A percentile compares a stretch with the other conserved stretches of the same genome.
These are phyloP conservation scores for Corythaeola cristata DNA, from an alignment of 2,113 vertebrate genomes.

Conservation along the genomic window DNA sequence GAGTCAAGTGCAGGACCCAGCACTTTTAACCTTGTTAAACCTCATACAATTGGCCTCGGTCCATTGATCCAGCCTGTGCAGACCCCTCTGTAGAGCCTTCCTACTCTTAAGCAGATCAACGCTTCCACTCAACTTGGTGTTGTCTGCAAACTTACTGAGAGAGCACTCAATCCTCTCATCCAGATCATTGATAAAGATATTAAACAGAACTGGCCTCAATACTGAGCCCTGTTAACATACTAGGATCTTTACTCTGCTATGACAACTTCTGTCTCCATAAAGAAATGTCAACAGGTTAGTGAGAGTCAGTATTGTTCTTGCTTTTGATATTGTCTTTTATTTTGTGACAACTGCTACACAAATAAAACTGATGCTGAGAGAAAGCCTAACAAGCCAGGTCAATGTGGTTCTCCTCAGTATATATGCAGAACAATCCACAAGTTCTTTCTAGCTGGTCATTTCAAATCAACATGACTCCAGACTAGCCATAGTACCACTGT, in stretches of 20 bases:
- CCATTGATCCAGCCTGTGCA: too few relatives aligned
- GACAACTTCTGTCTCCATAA: not conserved
- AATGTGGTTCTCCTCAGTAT: not conserved
- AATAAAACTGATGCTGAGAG: not conserved
- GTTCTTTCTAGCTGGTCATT: not conserved
- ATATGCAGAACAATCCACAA: not conserved
- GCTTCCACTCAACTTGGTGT: too few relatives aligned
- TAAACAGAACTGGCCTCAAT: too few relatives aligned
- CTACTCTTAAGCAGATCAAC: too few relatives aligned
- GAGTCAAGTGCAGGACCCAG: too few relatives aligned
- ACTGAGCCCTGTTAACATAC: not conserved
- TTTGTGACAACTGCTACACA: not conserved
- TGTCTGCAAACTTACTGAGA: too few relatives aligned
- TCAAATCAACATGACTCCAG: not conserved
- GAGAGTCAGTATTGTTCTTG: not conserved
- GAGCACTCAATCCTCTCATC: too few relatives aligned
- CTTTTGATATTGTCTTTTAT: not conserved
- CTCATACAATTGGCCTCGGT: too few relatives aligned
- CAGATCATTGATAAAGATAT: too few relatives aligned
- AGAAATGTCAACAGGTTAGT: not conserved
- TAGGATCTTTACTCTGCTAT: not conserved
- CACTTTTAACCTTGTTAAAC: too few relatives aligned
- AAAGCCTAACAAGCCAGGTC: not conserved
- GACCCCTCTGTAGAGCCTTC: too few relatives aligned
- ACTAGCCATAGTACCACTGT: not conserved